Base-by-base conservation (phyloP, 2,888 invertebrate genomes). In the Linyphia triangularis region DNA sequence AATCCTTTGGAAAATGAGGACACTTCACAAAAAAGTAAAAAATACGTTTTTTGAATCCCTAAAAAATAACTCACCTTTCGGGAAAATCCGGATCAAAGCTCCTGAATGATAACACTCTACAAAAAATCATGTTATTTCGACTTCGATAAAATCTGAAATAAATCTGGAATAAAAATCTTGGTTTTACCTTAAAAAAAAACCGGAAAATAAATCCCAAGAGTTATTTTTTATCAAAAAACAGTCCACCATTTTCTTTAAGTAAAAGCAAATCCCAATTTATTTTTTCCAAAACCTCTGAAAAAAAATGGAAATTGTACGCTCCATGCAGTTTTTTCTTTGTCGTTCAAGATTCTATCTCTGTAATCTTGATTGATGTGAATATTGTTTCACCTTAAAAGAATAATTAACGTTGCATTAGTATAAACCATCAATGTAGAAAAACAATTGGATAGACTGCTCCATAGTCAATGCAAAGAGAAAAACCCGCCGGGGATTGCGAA, bases 61-160 rank as follows among this genome's bases (percentile, higher is more conserved):
- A 73, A 73, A 19, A 73, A 57, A 16, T 30, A 22, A 1, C 4
- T 73, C 30, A 30, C 33, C 63, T 37, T 63, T 63, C 4, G 16
- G 28, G 26, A 70, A n/a, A 70, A 26, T 16, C 63, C 26, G 26
- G 37, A 40, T 40, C 24, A 37, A 37, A 63, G 22, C 63, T 77
- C n/a, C 26, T 61, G 37, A 33, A 77, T 57, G 63, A 63, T 63
- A 61, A 63, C 61, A 77, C 37, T 22, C 61, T 37, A 28, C 24
- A 61, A 37, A 77, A 63, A 37, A 7, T 7, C 26, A 37, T 63
- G 26, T 26, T 61, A 3, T 61, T 63, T 37, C n/a, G 26, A 77
- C 37, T 19, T 40, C 16, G 26, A 77, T 61, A 77, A 77, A 77
- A 77, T 77, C 26, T 22, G n/a, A 61, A 77, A 77, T 77, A 63